Evolutionary conservation across 2,888 invertebrate genomes (phyloP).

Genomic region (Hydroisotoma schaefferi): DNA sequence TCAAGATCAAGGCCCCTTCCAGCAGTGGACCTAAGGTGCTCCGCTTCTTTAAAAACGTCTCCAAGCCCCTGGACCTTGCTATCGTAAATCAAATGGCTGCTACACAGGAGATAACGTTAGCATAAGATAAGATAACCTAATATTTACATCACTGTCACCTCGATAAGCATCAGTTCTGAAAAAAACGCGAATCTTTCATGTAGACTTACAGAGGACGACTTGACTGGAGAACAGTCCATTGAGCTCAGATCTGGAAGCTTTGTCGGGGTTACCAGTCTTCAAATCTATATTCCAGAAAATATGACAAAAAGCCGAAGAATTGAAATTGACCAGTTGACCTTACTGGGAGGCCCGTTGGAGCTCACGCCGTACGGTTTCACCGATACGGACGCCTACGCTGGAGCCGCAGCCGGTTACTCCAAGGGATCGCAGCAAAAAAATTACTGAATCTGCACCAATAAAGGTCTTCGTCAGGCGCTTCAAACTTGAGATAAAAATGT

Average conservation of each 20-base stretch:
- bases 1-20: slow-evolving; percentile 29
- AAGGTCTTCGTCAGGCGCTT: no score
- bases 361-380: slow-evolving; percentile 13
- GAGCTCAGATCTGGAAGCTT: slow-evolving; percentile 19
- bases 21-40: slow-evolving; percentile 27
- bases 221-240: slow-evolving; percentile 22
- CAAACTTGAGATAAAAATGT: no score
- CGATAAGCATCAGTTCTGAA: not conserved
- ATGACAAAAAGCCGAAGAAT: slow-evolving; percentile 28
- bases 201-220: slow-evolving; percentile 20
- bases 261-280: slow-evolving; percentile 24
- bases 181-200: no score
- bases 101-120: slow-evolving; percentile 21
- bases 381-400: slow-evolving; percentile 2
- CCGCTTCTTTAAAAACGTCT: slow-evolving; percentile 27
- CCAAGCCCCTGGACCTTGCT: slow-evolving; percentile 22
- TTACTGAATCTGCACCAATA: no score
- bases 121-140: not conserved
- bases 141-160: not conserved
- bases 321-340: slow-evolving; percentile 25
- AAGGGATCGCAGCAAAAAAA: no score
- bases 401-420: no score
- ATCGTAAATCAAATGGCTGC: slow-evolving; percentile 22
- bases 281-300: slow-evolving; percentile 34
- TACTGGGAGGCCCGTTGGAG: slow-evolving; percentile 26